These are phyloP conservation scores for Drosophila neotestacea DNA, from an alignment of 2,888 invertebrate genomes.

Conservation along the genomic window DNA sequence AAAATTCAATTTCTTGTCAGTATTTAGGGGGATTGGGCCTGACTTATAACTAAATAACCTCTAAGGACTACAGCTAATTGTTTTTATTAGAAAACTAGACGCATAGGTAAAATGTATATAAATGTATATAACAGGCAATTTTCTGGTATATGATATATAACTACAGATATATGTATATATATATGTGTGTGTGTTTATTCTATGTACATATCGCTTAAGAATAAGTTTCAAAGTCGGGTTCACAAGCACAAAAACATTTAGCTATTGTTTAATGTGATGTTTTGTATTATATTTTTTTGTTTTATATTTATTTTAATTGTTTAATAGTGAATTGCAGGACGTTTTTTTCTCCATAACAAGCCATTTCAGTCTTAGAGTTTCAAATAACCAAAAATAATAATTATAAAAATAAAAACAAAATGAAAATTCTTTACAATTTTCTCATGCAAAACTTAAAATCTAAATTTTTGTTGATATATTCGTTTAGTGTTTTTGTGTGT, in stretches of 20 bases:
- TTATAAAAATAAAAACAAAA: slow-evolving; percentile 25
- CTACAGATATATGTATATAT: slow-evolving; percentile 15
- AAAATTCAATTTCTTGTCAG: slow-evolving; percentile 26
- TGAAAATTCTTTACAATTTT: slow-evolving; percentile 36
- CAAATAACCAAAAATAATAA: slow-evolving; percentile 72
- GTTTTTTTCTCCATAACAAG: slow-evolving; percentile 77
- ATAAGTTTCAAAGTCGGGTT: slow-evolving; percentile 65
- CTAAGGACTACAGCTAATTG: slow-evolving; percentile 73
- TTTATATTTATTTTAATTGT: slow-evolving; percentile 39
- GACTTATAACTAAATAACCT: slow-evolving; percentile 78
- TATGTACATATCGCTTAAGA: slow-evolving; percentile 59
- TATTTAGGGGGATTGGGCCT: slow-evolving; percentile 28
- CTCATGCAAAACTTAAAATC: slow-evolving; percentile 54
- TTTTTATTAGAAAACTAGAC: slow-evolving; percentile 52
- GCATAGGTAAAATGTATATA: slow-evolving; percentile 72
- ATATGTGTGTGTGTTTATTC: slow-evolving; percentile 18
- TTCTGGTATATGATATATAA: slow-evolving; percentile 68
- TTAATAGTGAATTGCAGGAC: slow-evolving; percentile 61
- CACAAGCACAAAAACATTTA: slow-evolving; percentile 58
- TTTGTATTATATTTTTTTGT: slow-evolving; percentile 35
- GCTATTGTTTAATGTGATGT: slow-evolving; percentile 46
- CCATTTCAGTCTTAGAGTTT: slow-evolving; percentile 84
- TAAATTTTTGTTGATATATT: slow-evolving; percentile 51
- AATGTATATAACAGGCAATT: slow-evolving; percentile 82
- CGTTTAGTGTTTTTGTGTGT: slow-evolving; percentile 31